Base-by-base conservation (phyloP, 2,113 vertebrate species). In the Perccottus glenii region DNA sequence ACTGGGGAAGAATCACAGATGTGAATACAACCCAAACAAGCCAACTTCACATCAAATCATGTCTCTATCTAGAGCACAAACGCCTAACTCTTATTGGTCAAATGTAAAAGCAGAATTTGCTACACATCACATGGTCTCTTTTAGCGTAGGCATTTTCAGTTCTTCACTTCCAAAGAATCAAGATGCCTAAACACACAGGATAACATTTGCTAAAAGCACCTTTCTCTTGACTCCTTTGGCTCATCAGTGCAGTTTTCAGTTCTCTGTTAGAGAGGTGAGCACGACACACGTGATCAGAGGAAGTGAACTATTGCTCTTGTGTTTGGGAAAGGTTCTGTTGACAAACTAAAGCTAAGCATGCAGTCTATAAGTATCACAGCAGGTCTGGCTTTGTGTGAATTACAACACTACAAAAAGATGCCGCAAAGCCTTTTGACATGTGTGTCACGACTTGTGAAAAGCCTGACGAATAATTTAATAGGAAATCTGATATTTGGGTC, bases 251-350 rank as follows among this genome's bases (percentile, higher is more conserved):
- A 11, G 46, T 70, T 67, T 75, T 70, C 44, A 67, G 16, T 78
- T 81, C 75, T 48, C 36, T 14, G 72, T 66, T 57, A 6, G 1
- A 4, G 14, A 15, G 63, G 64, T 19, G 47, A 52, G 40, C 14
- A 4, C 53, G 1, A 16, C 49, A 9, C 12, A 49, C 9, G 58
- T 16, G 60, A 64, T 35, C 63, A 75, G 71, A 78, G 77, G 83
- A 83, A 82, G 75, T 14, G 56, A 64, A 77, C 67, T 66, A 40
- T 72, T 60, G 63, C 62, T 15, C 43, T 70, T 78, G 59, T 82
- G 80, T 87, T 86, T 86, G 76, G 55, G 38, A 74, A 52, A 58
- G 35, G 36, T 71, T 71, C 36, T 89, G 83, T 90, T 88, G 85
- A 70, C 87, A 87, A 58, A 88, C 87, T 51, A 85, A 43, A 15